phyloP scores from a whole-genome alignment of 1,140 invertebrate genomes.

The Physella acuta region DNA sequence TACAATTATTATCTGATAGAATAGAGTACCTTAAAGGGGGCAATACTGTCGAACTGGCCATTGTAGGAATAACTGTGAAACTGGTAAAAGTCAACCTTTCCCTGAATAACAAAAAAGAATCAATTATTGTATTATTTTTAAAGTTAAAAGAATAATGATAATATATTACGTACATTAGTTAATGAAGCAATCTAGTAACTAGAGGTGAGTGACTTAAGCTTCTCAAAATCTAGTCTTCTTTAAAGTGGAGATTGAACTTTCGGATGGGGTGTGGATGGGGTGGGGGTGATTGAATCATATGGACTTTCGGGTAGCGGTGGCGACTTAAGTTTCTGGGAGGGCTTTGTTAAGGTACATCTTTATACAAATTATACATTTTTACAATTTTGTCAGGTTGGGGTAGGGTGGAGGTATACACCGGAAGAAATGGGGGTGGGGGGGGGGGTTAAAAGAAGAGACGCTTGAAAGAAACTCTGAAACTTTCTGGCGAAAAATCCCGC shows the following conservation, averaged over 20 bases:
- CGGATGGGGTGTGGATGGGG: neutral
- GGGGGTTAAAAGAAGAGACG: neutral
- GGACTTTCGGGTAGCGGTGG: too few species aligned
- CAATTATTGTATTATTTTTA: neutral
- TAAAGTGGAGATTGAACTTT: neutral
- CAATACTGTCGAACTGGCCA: slow-evolving; percentile 12
- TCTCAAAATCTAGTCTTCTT: neutral
- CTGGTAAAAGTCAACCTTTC: slow-evolving; percentile 35
- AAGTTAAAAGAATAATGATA: neutral
- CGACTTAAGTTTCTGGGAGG: too few species aligned
- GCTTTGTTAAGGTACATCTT: too few species aligned
- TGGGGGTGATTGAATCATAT: too few species aligned
- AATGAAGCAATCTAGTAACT: neutral
- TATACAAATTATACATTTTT: neutral
- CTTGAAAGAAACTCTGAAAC: neutral
- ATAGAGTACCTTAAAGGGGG: slow-evolving; percentile 22
- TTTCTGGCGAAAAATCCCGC: slow-evolving; percentile 35
- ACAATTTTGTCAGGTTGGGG: neutral
- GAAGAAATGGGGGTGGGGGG: neutral
- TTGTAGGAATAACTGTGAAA: slow-evolving; percentile 30
- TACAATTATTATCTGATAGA: neutral
- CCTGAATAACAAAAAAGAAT: slow-evolving; percentile 26
- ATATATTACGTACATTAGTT: neutral
- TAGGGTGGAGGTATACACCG: neutral
- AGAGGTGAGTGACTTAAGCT: too few species aligned